A percentile compares a stretch with the other conserved stretches of the same genome.
Conservation (phyloP, 2,113 vertebrate species). For the Ramphastos sulfuratus region DNA sequence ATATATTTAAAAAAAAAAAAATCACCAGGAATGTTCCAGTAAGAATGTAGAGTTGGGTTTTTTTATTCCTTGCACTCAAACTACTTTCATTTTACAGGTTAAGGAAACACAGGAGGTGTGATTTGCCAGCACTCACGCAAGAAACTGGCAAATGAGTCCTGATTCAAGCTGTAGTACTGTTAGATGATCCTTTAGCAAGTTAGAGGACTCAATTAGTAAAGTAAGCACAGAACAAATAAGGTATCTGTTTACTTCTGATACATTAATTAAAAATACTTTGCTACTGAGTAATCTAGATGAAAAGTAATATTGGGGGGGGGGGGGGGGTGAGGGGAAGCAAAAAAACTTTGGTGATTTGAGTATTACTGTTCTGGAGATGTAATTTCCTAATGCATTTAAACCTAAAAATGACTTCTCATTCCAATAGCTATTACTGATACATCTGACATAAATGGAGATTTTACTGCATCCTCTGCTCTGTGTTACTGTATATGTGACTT, state of each 20-base stretch:
- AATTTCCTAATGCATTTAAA: conserved; percentile 10
- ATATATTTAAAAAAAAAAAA: not conserved
- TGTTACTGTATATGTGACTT: not conserved
- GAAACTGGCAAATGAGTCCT: not conserved
- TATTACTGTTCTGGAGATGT: not conserved
- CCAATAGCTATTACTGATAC: not conserved
- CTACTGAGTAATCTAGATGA: not conserved
- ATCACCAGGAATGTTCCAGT: not conserved
- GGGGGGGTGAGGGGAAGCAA: not conserved
- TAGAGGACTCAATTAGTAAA: not conserved
- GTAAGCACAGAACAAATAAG: not conserved
- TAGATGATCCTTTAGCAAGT: not conserved
- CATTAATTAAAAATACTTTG: not conserved
- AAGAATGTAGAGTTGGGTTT: not conserved
- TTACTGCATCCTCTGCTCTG: not conserved
- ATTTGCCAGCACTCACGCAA: not conserved
- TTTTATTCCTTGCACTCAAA: not conserved
- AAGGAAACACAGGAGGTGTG: not conserved
- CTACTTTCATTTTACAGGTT: not conserved
- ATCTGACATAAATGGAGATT: not conserved
- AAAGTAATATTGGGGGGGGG: not conserved
- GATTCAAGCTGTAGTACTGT: not conserved
- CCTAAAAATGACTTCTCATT: conserved; percentile 20
- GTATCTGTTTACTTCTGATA: not conserved
- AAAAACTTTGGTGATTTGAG: not conserved